These are phyloP conservation scores for Isichthys henryi DNA, from an alignment of 2,113 vertebrate genomes.

Conservation along the genomic window DNA sequence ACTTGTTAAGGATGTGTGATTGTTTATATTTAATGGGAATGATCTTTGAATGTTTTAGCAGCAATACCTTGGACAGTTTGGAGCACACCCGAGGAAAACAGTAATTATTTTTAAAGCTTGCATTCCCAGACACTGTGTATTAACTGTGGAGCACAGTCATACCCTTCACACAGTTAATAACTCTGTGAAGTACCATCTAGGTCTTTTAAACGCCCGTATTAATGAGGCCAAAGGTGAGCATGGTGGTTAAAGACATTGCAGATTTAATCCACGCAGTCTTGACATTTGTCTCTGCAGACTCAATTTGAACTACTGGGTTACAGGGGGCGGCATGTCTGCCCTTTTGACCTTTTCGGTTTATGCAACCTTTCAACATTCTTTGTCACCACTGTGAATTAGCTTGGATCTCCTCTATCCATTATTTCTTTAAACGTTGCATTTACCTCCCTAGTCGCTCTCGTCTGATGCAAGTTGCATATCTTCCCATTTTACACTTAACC, in stretches of 20 bases:
- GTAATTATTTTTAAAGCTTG: not conserved
- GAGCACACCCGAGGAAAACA: not conserved
- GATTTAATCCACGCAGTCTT: not conserved
- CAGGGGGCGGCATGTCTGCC: not conserved
- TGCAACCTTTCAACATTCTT: not conserved
- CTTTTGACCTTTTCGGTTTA: not conserved
- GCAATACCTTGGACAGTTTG: not conserved
- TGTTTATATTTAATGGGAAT: not conserved
- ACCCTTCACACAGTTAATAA: not conserved
- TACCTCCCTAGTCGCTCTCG: not conserved
- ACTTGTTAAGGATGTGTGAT: not conserved
- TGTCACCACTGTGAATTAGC: not conserved
- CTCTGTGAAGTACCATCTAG: not conserved
- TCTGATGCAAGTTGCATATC: not conserved
- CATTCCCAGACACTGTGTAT: not conserved
- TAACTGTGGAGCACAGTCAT: not conserved
- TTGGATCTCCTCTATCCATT: not conserved
- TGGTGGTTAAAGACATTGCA: not conserved
- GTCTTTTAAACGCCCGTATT: not conserved
- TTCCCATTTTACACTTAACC: not conserved
- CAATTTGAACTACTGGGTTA: not conserved
- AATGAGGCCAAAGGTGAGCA: constrained; percentile 5
- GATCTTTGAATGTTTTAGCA: not conserved
- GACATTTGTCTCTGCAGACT: constrained; percentile 5
- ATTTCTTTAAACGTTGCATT: not conserved